phyloP scores from a whole-genome alignment of 2,113 vertebrate genomes.

The Lepus europaeus region DNA sequence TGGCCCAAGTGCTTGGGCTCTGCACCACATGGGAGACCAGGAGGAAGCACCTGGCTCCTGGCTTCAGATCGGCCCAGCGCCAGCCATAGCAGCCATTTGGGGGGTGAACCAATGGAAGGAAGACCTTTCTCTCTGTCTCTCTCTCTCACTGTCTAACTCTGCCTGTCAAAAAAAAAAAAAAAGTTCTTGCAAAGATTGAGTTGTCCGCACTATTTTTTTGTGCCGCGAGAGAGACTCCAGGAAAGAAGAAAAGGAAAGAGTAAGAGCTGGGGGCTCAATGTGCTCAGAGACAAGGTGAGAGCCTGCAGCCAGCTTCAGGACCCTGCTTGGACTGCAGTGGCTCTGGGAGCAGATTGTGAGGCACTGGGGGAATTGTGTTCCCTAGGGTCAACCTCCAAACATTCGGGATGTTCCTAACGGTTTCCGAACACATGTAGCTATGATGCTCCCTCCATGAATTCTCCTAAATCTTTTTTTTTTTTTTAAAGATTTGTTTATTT shows the following conservation, averaged over 20 bases:
- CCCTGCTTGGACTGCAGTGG: background rate
- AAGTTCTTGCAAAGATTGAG: too few relatives aligned
- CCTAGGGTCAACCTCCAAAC: too few relatives aligned
- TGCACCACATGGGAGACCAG: too few relatives aligned
- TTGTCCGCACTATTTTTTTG: background rate
- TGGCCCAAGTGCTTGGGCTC: too few relatives aligned
- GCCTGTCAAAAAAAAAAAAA: too few relatives aligned
- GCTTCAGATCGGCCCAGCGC: too few relatives aligned
- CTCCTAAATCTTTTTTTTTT: background rate
- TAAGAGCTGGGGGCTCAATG: background rate
- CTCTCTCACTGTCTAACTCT: too few relatives aligned
- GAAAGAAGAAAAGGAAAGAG: background rate
- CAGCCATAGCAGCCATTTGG: too few relatives aligned
- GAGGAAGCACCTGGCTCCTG: too few relatives aligned
- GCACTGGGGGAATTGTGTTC: background rate
- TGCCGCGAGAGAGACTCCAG: background rate
- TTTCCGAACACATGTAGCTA: background rate
- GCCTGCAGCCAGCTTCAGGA: accelerated
- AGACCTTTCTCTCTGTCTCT: too few relatives aligned
- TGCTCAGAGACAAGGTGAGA: background rate
- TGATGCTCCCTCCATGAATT: background rate
- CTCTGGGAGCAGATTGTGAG: background rate
- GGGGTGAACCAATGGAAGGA: too few relatives aligned
- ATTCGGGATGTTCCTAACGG: background rate
- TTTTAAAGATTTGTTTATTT: too few relatives aligned